phyloP scores from a whole-genome alignment of 2,797 vertebrate genomes.

The Poeciliopsis gracilis region DNA sequence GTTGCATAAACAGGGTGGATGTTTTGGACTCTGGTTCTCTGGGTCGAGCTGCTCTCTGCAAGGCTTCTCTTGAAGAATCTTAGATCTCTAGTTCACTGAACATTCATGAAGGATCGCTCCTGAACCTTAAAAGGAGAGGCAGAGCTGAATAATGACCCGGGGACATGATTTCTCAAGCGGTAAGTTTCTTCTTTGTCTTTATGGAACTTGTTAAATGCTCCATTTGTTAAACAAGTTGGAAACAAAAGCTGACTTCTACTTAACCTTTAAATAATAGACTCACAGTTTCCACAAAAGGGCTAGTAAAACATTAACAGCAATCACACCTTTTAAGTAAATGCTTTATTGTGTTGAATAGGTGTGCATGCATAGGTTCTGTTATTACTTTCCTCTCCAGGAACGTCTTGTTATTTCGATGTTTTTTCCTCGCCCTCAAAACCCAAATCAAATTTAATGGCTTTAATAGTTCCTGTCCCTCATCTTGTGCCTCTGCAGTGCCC shows the following conservation, averaged over 20 bases:
- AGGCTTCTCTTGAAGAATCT: slow-evolving; percentile 42
- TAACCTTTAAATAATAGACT: not conserved
- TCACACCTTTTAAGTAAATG: not conserved
- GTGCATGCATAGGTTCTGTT: not conserved
- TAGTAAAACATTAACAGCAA: slow-evolving; percentile 6
- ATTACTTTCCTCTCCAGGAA: not conserved
- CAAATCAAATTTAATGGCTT: not conserved
- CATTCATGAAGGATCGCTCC: slow-evolving; percentile 44
- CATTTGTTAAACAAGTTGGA: slow-evolving; percentile 18
- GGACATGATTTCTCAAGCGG: slow-evolving; percentile 48
- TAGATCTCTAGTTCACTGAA: slow-evolving; percentile 20
- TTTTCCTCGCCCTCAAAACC: not conserved
- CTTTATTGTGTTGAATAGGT: slow-evolving; percentile 3
- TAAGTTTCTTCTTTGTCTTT: slow-evolving; percentile 54
- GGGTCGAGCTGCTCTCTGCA: slow-evolving; percentile 52
- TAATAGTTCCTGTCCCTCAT: slow-evolving; percentile 10
- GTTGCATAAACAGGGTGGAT: slow-evolving; percentile 72
- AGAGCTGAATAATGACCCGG: slow-evolving; percentile 43
- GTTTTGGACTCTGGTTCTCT: slow-evolving; percentile 50
- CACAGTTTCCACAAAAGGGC: not conserved
- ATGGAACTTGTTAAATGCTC: not conserved
- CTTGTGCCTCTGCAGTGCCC: slow-evolving; percentile 68
- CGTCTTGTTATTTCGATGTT: not conserved
- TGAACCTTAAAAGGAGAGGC: slow-evolving; percentile 10
- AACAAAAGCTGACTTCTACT: slow-evolving; percentile 1